Evolutionary conservation across 1,140 invertebrate genomes (phyloP).

Genomic region (Metopolophium dirhodum): DNA sequence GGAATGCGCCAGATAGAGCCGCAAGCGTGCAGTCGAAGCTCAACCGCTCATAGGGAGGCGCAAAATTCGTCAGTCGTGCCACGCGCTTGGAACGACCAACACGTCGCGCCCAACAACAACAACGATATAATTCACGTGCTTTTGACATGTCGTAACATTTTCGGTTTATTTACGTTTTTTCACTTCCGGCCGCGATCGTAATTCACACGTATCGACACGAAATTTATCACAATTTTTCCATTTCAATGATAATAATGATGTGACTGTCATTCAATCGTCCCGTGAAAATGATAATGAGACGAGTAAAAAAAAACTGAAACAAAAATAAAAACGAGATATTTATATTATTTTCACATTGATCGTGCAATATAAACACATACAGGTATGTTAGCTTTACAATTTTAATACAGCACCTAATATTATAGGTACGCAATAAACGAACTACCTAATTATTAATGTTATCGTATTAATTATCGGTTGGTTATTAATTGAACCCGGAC

Average conservation of each 20-base stretch:
- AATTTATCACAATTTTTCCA: not conserved
- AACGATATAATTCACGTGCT: slow-evolving; percentile 7
- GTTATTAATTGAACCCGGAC: not conserved
- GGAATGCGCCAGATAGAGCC: not conserved
- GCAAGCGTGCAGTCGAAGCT: not conserved
- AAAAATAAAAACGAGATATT: not conserved
- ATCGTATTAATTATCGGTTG: not conserved
- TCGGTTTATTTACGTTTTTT: too few species aligned
- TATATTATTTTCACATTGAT: not conserved
- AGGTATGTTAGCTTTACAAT: not conserved
- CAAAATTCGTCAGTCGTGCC: slow-evolving; percentile 47
- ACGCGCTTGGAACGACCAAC: slow-evolving; percentile 43
- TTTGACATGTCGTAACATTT: not conserved
- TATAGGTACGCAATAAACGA: not conserved
- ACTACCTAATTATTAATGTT: not conserved
- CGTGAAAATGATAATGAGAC: not conserved
- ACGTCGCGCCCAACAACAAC: not conserved
- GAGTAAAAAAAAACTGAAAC: not conserved
- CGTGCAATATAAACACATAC: slow-evolving; percentile 6
- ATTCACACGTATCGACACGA: not conserved
- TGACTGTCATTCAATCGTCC: not conserved
- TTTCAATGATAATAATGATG: not conserved
- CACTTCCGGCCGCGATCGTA: not conserved
- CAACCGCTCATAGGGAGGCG: not conserved
- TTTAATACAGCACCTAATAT: not conserved